Evolutionary conservation across 2,113 vertebrate genomes (phyloP).

Genomic region (Hippocampus comes): DNA sequence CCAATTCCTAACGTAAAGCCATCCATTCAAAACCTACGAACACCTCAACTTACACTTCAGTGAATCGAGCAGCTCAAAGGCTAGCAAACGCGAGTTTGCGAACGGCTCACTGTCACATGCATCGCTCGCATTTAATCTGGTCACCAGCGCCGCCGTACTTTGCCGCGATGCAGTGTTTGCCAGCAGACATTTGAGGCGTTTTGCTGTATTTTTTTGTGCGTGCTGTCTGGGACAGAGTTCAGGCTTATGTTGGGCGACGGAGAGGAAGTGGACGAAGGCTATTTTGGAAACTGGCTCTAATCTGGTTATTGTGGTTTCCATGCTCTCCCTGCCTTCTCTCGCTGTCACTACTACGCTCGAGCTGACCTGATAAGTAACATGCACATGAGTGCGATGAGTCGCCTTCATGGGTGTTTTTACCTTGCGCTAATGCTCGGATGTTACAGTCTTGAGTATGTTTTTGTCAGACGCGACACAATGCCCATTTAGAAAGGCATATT

Average conservation of each 20-base stretch:
- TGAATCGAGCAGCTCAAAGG: neutral
- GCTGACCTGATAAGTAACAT: slow-evolving; percentile 14
- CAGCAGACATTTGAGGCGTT: neutral
- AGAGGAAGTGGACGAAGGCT: slow-evolving; percentile 55
- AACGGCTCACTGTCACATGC: neutral
- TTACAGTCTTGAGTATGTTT: neutral
- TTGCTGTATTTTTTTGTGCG: slow-evolving; percentile 26
- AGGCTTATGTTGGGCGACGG: slow-evolving; percentile 29
- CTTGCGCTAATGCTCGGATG: neutral
- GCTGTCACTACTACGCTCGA: slow-evolving; percentile 21
- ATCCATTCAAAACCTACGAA: too few species aligned
- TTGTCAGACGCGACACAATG: neutral
- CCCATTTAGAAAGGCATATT: neutral
- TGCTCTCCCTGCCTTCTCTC: slow-evolving; percentile 18
- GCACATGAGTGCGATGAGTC: neutral
- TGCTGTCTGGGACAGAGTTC: slow-evolving; percentile 38
- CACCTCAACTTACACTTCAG: too few species aligned
- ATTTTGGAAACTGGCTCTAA: slow-evolving; percentile 56
- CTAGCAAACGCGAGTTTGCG: neutral
- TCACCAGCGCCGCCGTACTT: neutral
- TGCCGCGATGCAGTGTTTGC: neutral
- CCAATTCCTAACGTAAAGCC: too few species aligned
- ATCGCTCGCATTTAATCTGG: neutral
- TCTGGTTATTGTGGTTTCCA: slow-evolving; percentile 60
- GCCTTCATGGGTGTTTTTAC: neutral